These are phyloP conservation scores for Drosophila nr. fundita DNA, from an alignment of 2,888 invertebrate genomes.

Conservation along the genomic window DNA sequence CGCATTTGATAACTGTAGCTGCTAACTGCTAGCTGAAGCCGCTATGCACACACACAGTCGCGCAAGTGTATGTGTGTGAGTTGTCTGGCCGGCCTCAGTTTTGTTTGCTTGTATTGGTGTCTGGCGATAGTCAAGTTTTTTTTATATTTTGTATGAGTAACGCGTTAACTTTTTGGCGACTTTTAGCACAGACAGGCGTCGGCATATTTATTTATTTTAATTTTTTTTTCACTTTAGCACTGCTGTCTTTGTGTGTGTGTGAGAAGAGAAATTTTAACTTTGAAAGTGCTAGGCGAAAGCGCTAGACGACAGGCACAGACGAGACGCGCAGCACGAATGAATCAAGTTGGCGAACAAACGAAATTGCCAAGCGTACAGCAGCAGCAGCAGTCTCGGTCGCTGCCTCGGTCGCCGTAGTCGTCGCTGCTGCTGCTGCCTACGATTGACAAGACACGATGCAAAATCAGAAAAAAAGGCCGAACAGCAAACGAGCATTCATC, in stretches of 20 bases:
- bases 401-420: neutral
- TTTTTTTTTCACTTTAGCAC: conserved; percentile 47
- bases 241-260: conserved; percentile 54
- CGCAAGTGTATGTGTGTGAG: conserved; percentile 31
- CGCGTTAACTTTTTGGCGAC: conserved; percentile 61
- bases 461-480: conserved; percentile 4
- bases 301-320: conserved; percentile 69
- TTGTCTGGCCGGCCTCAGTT: conserved; percentile 54
- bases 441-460: conserved; percentile 31
- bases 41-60: conserved; percentile 12
- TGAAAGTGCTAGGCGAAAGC: conserved; percentile 21
- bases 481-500: conserved; percentile 19
- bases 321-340: conserved; percentile 80
- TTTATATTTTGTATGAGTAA: conserved; percentile 56
- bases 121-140: conserved; percentile 59
- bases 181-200: conserved; percentile 56
- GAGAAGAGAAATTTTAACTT: conserved; percentile 24
- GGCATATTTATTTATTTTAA: conserved; percentile 45
- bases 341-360: conserved; percentile 72
- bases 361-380: conserved; percentile 41
- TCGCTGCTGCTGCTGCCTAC: conserved; percentile 4
- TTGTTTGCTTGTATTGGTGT: conserved; percentile 12
- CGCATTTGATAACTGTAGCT: conserved; percentile 75
- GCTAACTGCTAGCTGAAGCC: conserved; percentile 55
- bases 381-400: conserved; percentile 18